Evolutionary conservation across 2,888 invertebrate genomes (phyloP).

Genomic region (Esperia sulphurella): DNA sequence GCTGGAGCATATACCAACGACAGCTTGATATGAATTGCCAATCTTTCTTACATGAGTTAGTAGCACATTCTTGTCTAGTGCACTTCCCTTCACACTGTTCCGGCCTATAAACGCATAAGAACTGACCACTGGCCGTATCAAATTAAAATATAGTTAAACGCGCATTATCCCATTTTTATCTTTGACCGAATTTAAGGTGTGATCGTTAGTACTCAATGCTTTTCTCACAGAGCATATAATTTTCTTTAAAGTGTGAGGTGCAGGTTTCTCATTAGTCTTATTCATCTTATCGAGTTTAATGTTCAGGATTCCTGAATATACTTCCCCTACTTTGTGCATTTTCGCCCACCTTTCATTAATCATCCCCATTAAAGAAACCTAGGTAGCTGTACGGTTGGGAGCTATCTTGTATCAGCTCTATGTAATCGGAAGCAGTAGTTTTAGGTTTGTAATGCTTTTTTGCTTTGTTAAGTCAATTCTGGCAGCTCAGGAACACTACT

Average conservation of each 20-base stretch:
- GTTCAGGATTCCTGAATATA: conserved; percentile 89
- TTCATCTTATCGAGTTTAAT: conserved; percentile 87
- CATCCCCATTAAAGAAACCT: conserved; percentile 91
- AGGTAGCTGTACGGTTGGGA: conserved; percentile 88
- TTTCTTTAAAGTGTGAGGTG: conserved; percentile 85
- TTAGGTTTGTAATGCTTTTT: conserved; percentile 92
- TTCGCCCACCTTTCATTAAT: conserved; percentile 91
- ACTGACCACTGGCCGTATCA: conserved; percentile 83
- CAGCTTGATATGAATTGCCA: conserved; percentile 82
- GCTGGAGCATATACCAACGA: conserved; percentile 86
- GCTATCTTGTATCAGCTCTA: conserved; percentile 88
- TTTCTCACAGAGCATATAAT: conserved; percentile 85
- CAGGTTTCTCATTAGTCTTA: conserved; percentile 76
- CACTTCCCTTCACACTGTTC: conserved; percentile 87
- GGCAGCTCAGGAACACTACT: conserved; percentile 88
- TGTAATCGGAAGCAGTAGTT: conserved; percentile 91
- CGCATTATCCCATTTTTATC: conserved; percentile 76
- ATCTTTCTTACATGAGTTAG: conserved; percentile 84
- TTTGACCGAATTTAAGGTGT: conserved; percentile 86
- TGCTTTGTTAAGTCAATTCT: conserved; percentile 88
- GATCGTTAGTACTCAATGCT: conserved; percentile 86
- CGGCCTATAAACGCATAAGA: conserved; percentile 88
- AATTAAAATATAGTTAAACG: conserved; percentile 80
- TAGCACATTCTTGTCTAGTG: conserved; percentile 81
- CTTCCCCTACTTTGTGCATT: conserved; percentile 94